Evolutionary conservation across 2,888 invertebrate genomes (phyloP), one percentile per base, ranked within the genome.

Genomic region (Pheosia gnoma): DNA sequence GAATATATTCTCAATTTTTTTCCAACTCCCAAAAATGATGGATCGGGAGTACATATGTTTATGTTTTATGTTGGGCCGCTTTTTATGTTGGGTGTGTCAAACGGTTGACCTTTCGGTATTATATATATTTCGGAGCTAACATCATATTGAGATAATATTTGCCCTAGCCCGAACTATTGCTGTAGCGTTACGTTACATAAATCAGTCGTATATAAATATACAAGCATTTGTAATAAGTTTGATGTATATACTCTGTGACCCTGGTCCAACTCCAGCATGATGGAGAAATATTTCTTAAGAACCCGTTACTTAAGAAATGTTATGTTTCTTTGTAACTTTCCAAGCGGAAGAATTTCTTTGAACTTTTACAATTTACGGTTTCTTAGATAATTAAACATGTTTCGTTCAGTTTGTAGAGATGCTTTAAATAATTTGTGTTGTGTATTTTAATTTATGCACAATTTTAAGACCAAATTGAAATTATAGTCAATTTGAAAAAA

Each of bases 1-100:
- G 88, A 89, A 93, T 92, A 93, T 92, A 91, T 91, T 89, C 86
- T 74, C 82, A 78, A 83, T 89, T 89, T 91, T 90, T 89, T 84
- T 74, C 72, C 13, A 63, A 70, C 74, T 73, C 70, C 56, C 70
- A 66, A 77, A 82, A 77, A 86, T 86, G 82, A 86, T 82, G 75
- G 72, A 78, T 80, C 71, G 72, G 61, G 58, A 65, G 57, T 62
- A 63, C 64, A 59, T 66, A 63, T 59, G 64, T 59, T 25, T 59
- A 72, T 69, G 65, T 66, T 72, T 69, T 65, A 65, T 59, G 66
- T 62, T 38, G 52, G 73, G 60, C 68, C 67, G 66, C 59, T 65
- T 59, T 62, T 71, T 61, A 66, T 37, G 58, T 55, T 64, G 60
- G 65, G 68, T 65, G 63, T 55, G 55, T 39, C 55, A 55, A 55